phyloP scores from a whole-genome alignment of 2,113 vertebrate genomes.

The Rallus limicola region DNA sequence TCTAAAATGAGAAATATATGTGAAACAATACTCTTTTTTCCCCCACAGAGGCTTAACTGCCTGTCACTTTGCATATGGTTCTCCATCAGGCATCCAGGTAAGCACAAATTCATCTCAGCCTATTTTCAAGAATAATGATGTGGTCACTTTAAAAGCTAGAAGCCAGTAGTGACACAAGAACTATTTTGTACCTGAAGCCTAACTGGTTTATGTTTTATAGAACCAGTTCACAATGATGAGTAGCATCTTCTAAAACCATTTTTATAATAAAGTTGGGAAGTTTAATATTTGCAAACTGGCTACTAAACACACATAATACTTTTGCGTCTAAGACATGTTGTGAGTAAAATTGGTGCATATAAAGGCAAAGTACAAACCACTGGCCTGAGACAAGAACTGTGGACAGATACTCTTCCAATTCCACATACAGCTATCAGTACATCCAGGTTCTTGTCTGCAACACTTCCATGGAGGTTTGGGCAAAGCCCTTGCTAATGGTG shows the following conservation, averaged over 20 bases:
- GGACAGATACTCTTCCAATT: not conserved
- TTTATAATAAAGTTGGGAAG: not conserved
- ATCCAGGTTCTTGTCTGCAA: not conserved
- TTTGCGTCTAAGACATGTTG: not conserved
- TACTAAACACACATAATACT: not conserved
- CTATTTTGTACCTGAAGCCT: constrained; percentile 6
- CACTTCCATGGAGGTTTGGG: not conserved
- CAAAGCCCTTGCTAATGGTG: not conserved
- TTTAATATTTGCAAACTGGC: not conserved
- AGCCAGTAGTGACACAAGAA: not conserved
- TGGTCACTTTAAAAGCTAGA: constrained; percentile 1
- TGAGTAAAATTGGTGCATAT: not conserved
- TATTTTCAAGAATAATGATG: not conserved
- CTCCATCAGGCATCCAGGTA: not conserved
- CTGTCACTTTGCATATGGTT: not conserved
- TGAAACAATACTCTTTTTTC: not conserved
- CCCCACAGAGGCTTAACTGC: constrained; percentile 6
- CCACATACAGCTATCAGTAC: not conserved
- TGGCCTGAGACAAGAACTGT: not conserved
- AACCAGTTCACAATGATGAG: not conserved
- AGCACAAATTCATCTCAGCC: not conserved
- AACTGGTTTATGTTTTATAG: not conserved
- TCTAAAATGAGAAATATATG: not conserved
- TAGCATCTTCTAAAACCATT: not conserved
- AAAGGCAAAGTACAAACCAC: not conserved